These are phyloP conservation scores for Nemoura dubitans DNA, from an alignment of 2,888 invertebrate genomes.

Conservation along the genomic window DNA sequence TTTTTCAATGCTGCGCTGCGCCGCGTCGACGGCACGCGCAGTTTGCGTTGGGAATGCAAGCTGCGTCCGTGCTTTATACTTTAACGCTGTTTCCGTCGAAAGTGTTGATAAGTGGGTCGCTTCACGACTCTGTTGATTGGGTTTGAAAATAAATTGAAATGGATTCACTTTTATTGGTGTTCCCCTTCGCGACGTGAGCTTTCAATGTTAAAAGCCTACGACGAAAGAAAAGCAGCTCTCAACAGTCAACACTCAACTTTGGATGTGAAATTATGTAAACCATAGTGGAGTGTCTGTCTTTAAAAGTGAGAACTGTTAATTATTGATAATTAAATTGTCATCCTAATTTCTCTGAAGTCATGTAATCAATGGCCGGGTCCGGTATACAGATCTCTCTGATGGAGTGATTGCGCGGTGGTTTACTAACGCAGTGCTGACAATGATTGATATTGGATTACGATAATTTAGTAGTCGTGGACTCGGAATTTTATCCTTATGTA, in stretches of 20 bases:
- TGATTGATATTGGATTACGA: not conserved
- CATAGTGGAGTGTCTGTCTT: not conserved
- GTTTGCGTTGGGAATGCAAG: not conserved
- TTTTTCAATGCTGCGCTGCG: not conserved
- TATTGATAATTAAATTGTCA: conserved; percentile 13
- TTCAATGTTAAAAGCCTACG: not conserved
- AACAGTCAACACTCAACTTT: not conserved
- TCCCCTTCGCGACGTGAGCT: not conserved
- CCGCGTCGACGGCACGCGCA: not conserved
- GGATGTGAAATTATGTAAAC: not conserved
- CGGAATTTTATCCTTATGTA: not conserved
- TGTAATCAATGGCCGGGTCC: conserved; percentile 24
- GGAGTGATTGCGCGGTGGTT: not conserved
- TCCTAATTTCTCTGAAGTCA: conserved; percentile 16
- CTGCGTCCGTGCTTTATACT: not conserved
- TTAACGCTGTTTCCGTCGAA: not conserved
- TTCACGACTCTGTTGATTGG: not conserved
- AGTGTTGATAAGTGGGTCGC: not conserved
- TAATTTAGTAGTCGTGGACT: not conserved
- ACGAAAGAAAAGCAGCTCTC: not conserved
- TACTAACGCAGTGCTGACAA: not conserved
- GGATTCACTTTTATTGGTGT: not conserved
- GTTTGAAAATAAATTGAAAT: not conserved
- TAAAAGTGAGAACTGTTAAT: not conserved
- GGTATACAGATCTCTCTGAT: conserved; percentile 25